Base-by-base conservation (phyloP, 2,113 vertebrate species). In the Neotragus pygmaeus region DNA sequence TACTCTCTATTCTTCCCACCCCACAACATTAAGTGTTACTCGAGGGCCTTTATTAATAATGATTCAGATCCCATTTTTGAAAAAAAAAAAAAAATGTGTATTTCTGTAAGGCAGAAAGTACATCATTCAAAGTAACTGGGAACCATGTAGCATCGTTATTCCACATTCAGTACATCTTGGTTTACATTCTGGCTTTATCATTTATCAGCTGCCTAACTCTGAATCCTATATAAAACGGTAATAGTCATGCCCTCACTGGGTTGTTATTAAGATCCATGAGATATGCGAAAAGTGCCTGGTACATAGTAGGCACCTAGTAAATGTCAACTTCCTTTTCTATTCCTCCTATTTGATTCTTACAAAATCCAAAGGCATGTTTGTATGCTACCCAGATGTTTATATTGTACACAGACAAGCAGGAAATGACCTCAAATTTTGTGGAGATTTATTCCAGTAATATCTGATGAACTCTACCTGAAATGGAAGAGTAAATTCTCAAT, bases 171-270 rank as follows among this genome's bases (percentile, higher is more conserved):
- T 39, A 83, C 43, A 95, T 27, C 17, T 23, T 91, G 9, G 6
- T 93, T 91, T 93, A 95, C 80, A 95, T 93, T 96, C 43, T 88
- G 23, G 27, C n/a, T 96, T 97, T 87, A 83, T 75, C 75, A 55
- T 30, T 86, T 62, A 88, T 84, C 58, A 96, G 73, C 64, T 55
- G 10, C 91, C 16, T 90, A 19, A 80, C 5, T 80, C n/a, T 57
- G 70, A 83, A 82, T 86, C 27, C 30, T 57, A 55, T n/a, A 85
- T 53, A 55, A 88, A 95, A 85, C 30, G 30, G 12, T 88, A 89
- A 57, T 21, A 89, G 15, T 1, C 84, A 21, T 84, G 47, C 33
- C 47, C 39, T 92, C 73, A 82, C 11, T 88, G 47, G n/a, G 16
- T 33, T 91, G 13, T 70, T 85, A 39, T 21, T 14, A 80, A 80